These are phyloP conservation scores for Callopanchax toddi DNA, from an alignment of 2,113 vertebrate species.

Conservation along the genomic window DNA sequence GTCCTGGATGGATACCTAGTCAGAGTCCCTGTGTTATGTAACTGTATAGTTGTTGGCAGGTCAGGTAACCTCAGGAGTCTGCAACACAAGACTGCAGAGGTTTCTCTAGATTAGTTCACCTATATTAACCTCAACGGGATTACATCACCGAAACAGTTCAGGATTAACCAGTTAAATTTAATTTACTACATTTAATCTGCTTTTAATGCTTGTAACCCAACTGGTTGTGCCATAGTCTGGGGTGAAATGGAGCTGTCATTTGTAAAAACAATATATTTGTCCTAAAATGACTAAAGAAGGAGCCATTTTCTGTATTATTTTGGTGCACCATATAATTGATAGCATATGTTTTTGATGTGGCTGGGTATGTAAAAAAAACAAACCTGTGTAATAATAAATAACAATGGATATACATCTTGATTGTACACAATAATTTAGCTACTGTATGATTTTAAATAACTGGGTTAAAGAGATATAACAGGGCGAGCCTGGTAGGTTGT, in stretches of 20 bases:
- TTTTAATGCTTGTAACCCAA: neutral
- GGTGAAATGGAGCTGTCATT: neutral
- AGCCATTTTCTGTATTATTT: no score
- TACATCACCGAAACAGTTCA: slow-evolving; percentile 38
- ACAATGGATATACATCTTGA: neutral
- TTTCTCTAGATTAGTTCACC: slow-evolving; percentile 56
- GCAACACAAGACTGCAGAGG: slow-evolving; percentile 39
- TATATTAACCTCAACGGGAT: slow-evolving; percentile 48
- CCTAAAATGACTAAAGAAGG: no score
- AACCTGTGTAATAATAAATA: no score
- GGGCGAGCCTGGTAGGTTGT: neutral
- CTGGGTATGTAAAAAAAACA: no score
- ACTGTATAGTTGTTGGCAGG: slow-evolving; percentile 50
- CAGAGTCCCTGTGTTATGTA: slow-evolving; percentile 52
- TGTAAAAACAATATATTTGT: no score
- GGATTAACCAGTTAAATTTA: slow-evolving; percentile 67
- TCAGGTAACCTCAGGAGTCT: slow-evolving; percentile 50
- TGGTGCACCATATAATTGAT: no score
- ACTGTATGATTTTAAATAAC: neutral
- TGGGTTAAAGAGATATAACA: slow-evolving; percentile 1
- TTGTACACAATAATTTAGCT: neutral
- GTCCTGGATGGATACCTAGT: slow-evolving; percentile 14
- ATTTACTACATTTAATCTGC: slow-evolving; percentile 38
- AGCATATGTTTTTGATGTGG: no score
- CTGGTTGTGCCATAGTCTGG: no score